phyloP scores from a whole-genome alignment of 2,888 invertebrate species.

The Vanessa cardui region DNA sequence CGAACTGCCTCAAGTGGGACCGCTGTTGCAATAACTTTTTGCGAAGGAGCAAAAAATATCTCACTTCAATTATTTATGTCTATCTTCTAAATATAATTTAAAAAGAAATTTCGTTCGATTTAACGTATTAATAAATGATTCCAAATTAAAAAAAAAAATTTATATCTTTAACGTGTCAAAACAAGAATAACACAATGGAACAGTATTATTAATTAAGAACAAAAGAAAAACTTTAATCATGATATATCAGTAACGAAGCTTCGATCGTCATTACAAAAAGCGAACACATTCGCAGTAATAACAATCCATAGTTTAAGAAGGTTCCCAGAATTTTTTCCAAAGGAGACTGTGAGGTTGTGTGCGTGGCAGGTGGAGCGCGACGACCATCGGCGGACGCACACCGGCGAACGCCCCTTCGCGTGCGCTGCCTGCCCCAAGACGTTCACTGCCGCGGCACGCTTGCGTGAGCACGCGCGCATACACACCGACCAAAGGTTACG shows the following conservation, averaged over 20 bases:
- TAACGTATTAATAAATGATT: no score
- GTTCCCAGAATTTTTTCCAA: conserved; percentile 42
- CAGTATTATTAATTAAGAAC: no score
- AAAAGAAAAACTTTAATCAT: not conserved
- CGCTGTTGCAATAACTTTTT: conserved; percentile 14
- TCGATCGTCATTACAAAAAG: not conserved
- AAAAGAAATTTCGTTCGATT: no score
- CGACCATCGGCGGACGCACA: conserved; percentile 79
- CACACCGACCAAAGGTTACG: conserved; percentile 78
- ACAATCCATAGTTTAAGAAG: conserved; percentile 26
- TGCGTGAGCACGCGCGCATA: conserved; percentile 77
- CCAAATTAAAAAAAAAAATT: no score
- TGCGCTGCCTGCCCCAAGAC: conserved; percentile 78
- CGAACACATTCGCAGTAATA: conserved; percentile 7
- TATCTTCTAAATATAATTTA: no score
- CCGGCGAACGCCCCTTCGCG: conserved; percentile 78
- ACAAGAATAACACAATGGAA: not conserved
- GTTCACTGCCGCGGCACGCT: conserved; percentile 77
- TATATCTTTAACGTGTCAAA: not conserved
- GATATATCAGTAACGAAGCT: not conserved
- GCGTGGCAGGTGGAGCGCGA: conserved; percentile 76
- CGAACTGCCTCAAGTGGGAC: conserved; percentile 21
- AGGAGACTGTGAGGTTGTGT: conserved; percentile 14
- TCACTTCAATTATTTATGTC: not conserved
- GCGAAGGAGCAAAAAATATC: not conserved